Base-by-base conservation (phyloP, 64 coral and sea anemone genomes). In the Montipora sp. region DNA sequence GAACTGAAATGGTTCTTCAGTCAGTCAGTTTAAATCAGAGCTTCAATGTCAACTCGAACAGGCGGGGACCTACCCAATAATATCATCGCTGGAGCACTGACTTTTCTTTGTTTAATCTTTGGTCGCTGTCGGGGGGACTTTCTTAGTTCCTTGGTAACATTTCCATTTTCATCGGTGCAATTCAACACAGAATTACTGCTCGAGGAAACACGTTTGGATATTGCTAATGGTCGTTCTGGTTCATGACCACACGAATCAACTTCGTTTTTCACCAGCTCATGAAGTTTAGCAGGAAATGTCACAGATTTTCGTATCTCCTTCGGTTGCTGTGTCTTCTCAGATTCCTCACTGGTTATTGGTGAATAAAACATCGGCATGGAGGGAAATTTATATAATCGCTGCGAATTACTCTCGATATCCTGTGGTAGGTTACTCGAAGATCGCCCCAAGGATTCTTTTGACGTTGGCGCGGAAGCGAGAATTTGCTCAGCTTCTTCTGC, bases 351-450 rank as follows among this genome's bases (percentile, higher is more conserved):
- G 7, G 8, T 65, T 21, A 71, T 16, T 8, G 82, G 82, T 50
- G 71, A 8, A 46, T 71, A 85, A 48, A 85, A 85, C 82, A 85
- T 85, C 18, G 82, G 82, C 82, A 72, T 85, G 19, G 82, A 85
- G 19, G 82, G 82, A 48, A 85, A 85, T 72, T 85, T 85, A 72
- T 72, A 85, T 2, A 85, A 36, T 71, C 82, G 82, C 19, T 71
- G 63, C 46, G 82, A 71, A 85, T 5, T 85, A 46, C 16, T 49
- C 12, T 15, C 45, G 19, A 43, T 18, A 5, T 71, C 82, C 45
- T 3, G 60, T 13, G 16, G 63, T 48, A 43, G 82, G 19, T 72
- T 68, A 72, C 82, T 72, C 82, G 82, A 70, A 3, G 65, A 85
- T 20, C 43, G 61, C 65, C 19, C 82, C 18, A 85, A 71, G 63